Base-by-base conservation (phyloP, 2,888 invertebrate species). In the Polietes domitor region DNA sequence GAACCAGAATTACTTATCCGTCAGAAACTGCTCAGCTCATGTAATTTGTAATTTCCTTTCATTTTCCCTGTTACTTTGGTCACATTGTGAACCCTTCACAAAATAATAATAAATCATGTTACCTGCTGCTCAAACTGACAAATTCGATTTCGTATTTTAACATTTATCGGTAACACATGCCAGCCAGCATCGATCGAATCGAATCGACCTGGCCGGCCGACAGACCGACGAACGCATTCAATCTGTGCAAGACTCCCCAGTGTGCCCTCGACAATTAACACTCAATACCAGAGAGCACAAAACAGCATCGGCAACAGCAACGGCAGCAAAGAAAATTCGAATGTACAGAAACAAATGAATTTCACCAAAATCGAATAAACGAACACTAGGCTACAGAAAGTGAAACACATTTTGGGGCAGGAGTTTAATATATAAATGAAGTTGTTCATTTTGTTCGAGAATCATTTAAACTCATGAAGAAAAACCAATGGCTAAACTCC, bases 251-350 rank as follows among this genome's bases (percentile, higher is more conserved):
- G 85, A 78, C 83, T 80, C 79, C 86, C 85, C 74, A 83, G 75
- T 41, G 85, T 68, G 80, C 73, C 73, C 83, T 63, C 76, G 71
- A 78, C 83, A 83, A 86, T 86, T 86, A 86, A 83, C 85, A 83
- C 83, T 81, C 63, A 75, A 81, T 83, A 68, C 43, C 68, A 24
- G 21, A 32, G 32, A 32, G 32, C 71, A 75, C 41, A n/a, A 24
- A 72, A 53, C 75, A 78, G 70, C 70, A 71, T 47, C 10, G 50
- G 17, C 17, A 28, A 3, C 24, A 21, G 21, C 19, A 55, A 24
- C 6, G 4, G 10, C 19, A 58, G 21, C 26, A 9, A 24, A 58
- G 21, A n/a, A 47, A 47, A 47, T n/a, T 47, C 58, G 15, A 24
- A 58, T 53, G 53, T 53, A 53, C 7, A 53, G 21, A n/a, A 53